phyloP scores from a whole-genome alignment of 2,797 vertebrate species.

The Cottoperca gobio region DNA sequence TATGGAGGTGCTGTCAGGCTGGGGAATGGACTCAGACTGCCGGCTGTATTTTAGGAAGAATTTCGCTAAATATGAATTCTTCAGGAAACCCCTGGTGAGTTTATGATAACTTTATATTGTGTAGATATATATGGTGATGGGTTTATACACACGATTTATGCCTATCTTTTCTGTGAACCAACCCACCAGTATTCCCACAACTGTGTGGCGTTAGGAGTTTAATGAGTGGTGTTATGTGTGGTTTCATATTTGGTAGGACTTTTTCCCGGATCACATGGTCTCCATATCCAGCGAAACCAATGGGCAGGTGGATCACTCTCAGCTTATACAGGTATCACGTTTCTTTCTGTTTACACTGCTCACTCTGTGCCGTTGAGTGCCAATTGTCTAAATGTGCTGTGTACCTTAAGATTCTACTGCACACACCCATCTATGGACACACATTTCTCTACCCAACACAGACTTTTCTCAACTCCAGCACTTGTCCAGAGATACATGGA shows the following conservation, averaged over 20 bases:
- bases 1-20: slow-evolving; percentile 92
- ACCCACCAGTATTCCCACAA: neutral
- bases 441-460: slow-evolving; percentile 76
- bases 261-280: slow-evolving; percentile 98
- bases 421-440: slow-evolving; percentile 7
- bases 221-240: slow-evolving; percentile 18
- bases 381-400: slow-evolving; percentile 19
- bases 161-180: slow-evolving; percentile 5
- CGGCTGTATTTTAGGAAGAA: slow-evolving; percentile 97
- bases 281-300: slow-evolving; percentile 90
- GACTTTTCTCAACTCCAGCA: slow-evolving; percentile 96
- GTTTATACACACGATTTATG: neutral
- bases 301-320: slow-evolving; percentile 87
- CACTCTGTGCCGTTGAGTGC: slow-evolving; percentile 19
- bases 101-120: neutral
- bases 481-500: slow-evolving; percentile 96
- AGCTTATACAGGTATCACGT: slow-evolving; percentile 91
- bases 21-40: slow-evolving; percentile 93
- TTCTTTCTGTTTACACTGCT: slow-evolving; percentile 24
- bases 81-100: slow-evolving; percentile 96
- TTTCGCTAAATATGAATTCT: slow-evolving; percentile 98
- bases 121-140: neutral
- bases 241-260: slow-evolving; percentile 85
- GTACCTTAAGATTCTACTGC: slow-evolving; percentile 12
- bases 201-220: neutral